A percentile compares a stretch with the other conserved stretches of the same genome.
Conservation (phyloP, 2,113 vertebrate species). For the Orientallactaga bullata region DNA sequence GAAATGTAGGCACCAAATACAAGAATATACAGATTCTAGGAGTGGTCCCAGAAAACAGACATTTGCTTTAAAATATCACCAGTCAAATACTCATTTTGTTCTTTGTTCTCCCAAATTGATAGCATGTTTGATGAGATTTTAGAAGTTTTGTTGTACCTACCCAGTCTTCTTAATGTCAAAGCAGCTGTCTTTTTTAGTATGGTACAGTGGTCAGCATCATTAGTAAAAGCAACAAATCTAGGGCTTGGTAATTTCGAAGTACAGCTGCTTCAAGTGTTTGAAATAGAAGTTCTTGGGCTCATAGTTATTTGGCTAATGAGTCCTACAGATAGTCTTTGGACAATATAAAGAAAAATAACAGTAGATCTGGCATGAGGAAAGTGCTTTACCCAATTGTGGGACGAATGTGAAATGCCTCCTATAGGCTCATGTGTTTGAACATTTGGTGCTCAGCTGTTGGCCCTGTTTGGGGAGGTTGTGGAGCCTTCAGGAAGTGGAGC, state of each 20-base stretch:
- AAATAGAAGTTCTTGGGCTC: neutral
- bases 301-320: neutral
- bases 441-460: too few relatives aligned
- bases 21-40: neutral
- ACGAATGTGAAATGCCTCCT: too few relatives aligned
- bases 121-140: neutral
- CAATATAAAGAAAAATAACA: neutral
- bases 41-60: neutral
- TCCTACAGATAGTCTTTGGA: neutral
- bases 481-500: too few relatives aligned
- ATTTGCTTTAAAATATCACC: neutral
- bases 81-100: neutral
- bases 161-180: neutral
- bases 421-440: too few relatives aligned
- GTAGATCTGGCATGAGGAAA: neutral
- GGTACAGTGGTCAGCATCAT: neutral
- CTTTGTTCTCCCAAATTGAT: neutral
- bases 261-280: neutral
- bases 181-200: neutral
- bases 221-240: neutral
- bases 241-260: neutral
- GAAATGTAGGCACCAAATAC: too few relatives aligned
- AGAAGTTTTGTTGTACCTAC: too few relatives aligned
- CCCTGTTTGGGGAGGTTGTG: too few relatives aligned
- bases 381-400: neutral